Evolutionary conservation across 2,113 vertebrate species (phyloP).

Genomic region (Calyptomena viridis): DNA sequence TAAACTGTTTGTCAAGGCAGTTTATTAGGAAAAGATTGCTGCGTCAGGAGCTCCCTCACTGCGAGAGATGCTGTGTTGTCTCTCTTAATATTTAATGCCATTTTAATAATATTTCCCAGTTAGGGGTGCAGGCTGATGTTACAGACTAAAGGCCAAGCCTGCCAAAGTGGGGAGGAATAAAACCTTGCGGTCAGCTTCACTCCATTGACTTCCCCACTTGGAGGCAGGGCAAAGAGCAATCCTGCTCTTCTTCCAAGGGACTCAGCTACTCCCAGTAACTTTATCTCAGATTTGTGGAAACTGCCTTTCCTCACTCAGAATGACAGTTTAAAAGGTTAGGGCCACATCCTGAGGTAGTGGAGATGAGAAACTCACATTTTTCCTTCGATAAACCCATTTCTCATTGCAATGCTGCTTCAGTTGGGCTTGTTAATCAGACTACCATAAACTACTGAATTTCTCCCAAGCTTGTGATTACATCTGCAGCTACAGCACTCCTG

Average conservation of each 20-base stretch:
- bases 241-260: background rate
- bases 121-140: constrained; percentile 2
- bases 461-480: background rate
- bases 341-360: background rate
- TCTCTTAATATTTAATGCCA: constrained; percentile 61
- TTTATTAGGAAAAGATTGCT: constrained; percentile 64
- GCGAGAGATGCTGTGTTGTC: constrained; percentile 47
- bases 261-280: background rate
- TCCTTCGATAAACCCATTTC: background rate
- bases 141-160: constrained; percentile 11
- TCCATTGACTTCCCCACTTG: background rate
- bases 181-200: background rate
- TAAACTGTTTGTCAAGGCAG: constrained; percentile 61
- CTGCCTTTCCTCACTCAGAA: background rate
- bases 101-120: constrained; percentile 60
- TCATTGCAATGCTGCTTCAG: rapidly evolving
- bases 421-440: background rate
- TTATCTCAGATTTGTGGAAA: background rate
- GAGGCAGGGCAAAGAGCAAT: background rate
- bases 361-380: background rate
- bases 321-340: background rate
- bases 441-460: background rate
- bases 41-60: constrained; percentile 56
- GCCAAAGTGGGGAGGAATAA: background rate
- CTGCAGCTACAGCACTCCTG: background rate